phyloP scores from a whole-genome alignment of 2,888 invertebrate genomes.

The Macrophya annulata region DNA sequence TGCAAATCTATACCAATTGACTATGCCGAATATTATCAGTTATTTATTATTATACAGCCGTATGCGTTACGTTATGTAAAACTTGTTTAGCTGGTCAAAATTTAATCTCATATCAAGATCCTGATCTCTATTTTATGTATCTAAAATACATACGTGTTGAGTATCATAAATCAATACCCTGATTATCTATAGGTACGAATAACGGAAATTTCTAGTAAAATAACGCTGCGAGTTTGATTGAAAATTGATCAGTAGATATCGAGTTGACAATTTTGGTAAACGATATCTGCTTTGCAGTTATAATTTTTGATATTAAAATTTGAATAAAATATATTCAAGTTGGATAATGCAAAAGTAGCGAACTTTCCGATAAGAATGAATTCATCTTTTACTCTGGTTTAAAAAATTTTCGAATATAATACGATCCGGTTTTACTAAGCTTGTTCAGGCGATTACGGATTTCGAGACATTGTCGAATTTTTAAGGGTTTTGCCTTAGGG shows the following conservation, averaged over 20 bases:
- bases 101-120: neutral
- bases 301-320: neutral
- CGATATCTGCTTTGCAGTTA: neutral
- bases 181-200: neutral
- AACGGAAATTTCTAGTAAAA: neutral
- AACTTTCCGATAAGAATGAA: neutral
- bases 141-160: slow-evolving; percentile 13
- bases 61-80: neutral
- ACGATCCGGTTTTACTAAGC: neutral
- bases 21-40: neutral
- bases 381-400: neutral
- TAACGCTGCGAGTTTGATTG: neutral
- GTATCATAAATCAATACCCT: neutral
- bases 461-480: slow-evolving; percentile 17
- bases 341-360: neutral
- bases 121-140: neutral
- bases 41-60: neutral
- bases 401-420: slow-evolving; percentile 34
- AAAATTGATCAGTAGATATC: neutral
- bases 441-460: slow-evolving; percentile 1
- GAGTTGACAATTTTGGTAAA: neutral
- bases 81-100: slow-evolving; percentile 13
- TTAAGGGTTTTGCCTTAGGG: slow-evolving; percentile 43
- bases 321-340: neutral
- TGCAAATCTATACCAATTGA: neutral